Evolutionary conservation across 1,140 invertebrate genomes (phyloP).

Genomic region (Ceratosolen fusciceps): DNA sequence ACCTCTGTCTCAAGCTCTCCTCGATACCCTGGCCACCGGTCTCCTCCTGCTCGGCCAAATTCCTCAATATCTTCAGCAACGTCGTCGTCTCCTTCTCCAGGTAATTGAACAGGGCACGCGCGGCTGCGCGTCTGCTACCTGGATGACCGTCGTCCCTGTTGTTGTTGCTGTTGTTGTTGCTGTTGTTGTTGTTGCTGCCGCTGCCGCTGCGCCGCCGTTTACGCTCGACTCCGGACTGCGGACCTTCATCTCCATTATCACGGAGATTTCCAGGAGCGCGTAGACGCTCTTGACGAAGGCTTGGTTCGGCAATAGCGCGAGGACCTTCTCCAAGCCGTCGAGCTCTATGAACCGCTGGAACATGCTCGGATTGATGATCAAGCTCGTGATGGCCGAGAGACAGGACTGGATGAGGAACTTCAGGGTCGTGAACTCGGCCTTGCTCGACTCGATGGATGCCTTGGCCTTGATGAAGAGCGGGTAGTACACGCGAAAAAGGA

Average conservation of each 20-base stretch:
- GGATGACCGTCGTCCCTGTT: constrained; percentile 18
- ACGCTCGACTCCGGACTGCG: too few relatives aligned
- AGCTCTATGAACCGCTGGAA: constrained; percentile 75
- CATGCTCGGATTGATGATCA: constrained; percentile 73
- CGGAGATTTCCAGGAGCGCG: constrained; percentile 75
- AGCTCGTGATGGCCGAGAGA: constrained; percentile 74
- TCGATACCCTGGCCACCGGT: constrained; percentile 1
- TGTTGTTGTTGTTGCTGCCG: too few relatives aligned
- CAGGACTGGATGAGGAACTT: constrained; percentile 76
- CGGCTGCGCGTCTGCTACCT: constrained; percentile 60
- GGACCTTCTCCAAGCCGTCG: constrained; percentile 72
- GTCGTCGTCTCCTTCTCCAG: constrained; percentile 69
- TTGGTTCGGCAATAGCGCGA: constrained; percentile 71
- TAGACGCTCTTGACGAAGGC: constrained; percentile 76
- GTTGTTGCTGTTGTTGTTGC: constrained; percentile 56
- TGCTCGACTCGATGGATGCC: constrained; percentile 64
- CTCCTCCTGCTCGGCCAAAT: constrained; percentile 13
- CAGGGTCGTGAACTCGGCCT: constrained; percentile 59
- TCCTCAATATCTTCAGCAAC: constrained; percentile 56
- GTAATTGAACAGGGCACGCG: constrained; percentile 72
- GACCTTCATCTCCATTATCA: constrained; percentile 76
- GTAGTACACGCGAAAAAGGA: constrained; percentile 75
- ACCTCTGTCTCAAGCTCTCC: constrained; percentile 19
- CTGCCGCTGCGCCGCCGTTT: too few relatives aligned
- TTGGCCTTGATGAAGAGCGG: constrained; percentile 75